A percentile compares a stretch with the other conserved stretches of the same genome.
Evolutionary conservation across 2,797 vertebrate genomes (phyloP).

Genomic region (Acipenser oxyrinchus): DNA sequence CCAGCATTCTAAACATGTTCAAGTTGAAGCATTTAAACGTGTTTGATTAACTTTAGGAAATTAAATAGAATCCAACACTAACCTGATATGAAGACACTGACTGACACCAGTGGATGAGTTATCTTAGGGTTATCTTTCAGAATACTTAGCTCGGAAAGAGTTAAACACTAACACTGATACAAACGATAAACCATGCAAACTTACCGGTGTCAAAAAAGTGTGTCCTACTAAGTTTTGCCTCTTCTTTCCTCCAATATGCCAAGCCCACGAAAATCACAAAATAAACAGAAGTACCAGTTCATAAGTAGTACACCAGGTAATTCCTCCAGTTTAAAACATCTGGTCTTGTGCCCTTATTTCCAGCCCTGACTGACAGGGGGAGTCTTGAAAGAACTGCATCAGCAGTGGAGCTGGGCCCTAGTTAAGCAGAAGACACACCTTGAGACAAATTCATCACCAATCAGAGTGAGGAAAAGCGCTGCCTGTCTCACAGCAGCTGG

Average conservation of each 20-base stretch:
- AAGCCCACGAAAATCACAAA: background rate
- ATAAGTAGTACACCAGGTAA: background rate
- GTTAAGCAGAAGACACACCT: background rate
- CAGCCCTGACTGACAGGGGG: background rate
- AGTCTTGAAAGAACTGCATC: background rate
- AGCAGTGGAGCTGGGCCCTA: background rate
- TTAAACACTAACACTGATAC: no score
- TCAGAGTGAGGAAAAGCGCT: background rate
- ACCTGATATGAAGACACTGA: no score
- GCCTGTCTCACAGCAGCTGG: background rate
- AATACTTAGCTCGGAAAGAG: no score
- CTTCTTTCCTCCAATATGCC: background rate
- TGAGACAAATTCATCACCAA: background rate
- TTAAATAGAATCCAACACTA: no score
- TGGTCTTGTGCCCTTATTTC: background rate
- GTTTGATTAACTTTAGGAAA: no score
- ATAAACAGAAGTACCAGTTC: background rate
- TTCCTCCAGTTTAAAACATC: background rate
- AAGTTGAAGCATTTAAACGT: no score
- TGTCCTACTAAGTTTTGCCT: background rate
- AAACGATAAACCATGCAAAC: no score
- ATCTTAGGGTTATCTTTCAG: no score
- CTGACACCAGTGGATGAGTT: no score
- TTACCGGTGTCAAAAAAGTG: no score
- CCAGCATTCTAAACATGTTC: no score